A percentile compares a stretch with the other conserved stretches of the same genome.
Evolutionary conservation across 2,888 invertebrate species (phyloP).

Genomic region (Dioctria rufipes): DNA sequence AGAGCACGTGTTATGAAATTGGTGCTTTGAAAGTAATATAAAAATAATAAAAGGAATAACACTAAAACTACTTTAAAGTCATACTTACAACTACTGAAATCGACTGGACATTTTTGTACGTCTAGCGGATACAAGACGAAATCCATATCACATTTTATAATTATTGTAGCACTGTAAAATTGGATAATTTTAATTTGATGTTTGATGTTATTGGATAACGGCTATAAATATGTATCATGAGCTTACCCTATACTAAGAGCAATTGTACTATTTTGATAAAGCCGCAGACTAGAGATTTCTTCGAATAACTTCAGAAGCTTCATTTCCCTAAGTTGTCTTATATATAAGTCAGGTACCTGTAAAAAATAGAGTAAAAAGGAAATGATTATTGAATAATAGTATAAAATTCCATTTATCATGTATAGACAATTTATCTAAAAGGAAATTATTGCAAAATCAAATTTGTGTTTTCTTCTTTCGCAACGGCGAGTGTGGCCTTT

Average conservation of each 20-base stretch:
- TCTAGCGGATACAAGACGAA: conserved; percentile 78
- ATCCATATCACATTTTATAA: conserved; percentile 79
- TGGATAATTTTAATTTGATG: conserved; percentile 24
- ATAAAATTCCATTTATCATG: too few species aligned
- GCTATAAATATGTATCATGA: conserved; percentile 53
- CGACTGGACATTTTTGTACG: conserved; percentile 77
- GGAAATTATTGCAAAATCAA: too few species aligned
- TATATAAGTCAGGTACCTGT: conserved; percentile 77
- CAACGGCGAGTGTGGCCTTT: too few species aligned
- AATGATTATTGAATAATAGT: background rate
- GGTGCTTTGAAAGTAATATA: too few species aligned
- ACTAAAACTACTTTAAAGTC: background rate
- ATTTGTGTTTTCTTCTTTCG: too few species aligned
- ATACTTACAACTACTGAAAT: conserved; percentile 78
- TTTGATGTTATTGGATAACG: conserved; percentile 47
- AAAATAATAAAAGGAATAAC: conserved; percentile 17
- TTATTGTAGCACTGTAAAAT: conserved; percentile 75
- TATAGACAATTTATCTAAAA: too few species aligned
- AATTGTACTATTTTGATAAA: conserved; percentile 77
- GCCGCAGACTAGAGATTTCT: conserved; percentile 76
- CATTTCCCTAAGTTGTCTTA: conserved; percentile 77
- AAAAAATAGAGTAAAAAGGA: conserved; percentile 21
- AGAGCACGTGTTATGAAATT: too few species aligned
- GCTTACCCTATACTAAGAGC: conserved; percentile 78
- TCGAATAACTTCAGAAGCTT: conserved; percentile 76